Conservation (phyloP, 2,888 invertebrate species). For the Epinotia nisella region DNA sequence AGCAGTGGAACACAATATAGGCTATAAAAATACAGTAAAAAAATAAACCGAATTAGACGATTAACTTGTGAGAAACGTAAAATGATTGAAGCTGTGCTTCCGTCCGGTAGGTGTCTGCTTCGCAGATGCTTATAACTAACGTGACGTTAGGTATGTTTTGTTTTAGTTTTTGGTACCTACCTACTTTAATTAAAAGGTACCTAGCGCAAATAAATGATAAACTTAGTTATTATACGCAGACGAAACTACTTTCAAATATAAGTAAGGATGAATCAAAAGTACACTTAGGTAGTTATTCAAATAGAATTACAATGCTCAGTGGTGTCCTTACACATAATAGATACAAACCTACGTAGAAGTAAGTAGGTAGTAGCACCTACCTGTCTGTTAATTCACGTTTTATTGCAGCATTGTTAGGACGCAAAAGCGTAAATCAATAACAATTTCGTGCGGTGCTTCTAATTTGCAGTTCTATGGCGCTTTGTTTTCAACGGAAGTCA, state of each 20-base stretch:
- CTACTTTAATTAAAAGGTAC: background rate
- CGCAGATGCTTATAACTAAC: no score
- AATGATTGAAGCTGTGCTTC: no score
- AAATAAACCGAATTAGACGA: no score
- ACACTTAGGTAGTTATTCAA: background rate
- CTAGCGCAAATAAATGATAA: background rate
- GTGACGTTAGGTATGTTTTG: no score
- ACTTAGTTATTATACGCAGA: background rate
- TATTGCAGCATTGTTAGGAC: constrained; percentile 35
- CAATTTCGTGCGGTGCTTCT: constrained; percentile 49
- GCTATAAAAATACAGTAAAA: no score
- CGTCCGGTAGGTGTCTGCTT: no score
- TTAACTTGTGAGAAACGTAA: no score
- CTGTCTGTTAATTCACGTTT: background rate
- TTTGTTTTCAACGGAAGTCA: constrained; percentile 49
- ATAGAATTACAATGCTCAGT: background rate
- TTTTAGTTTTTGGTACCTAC: no score
- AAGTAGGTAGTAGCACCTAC: background rate
- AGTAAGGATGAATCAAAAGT: background rate
- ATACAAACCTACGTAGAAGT: constrained; percentile 3
- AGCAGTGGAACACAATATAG: no score
- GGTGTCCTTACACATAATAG: background rate
- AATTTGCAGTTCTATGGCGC: constrained; percentile 54
- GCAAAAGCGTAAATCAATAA: constrained; percentile 47
- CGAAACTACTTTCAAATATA: background rate